A percentile compares a stretch with the other conserved stretches of the same genome.
Conservation (phyloP, 2,888 invertebrate species). For the Graphium colonna region DNA sequence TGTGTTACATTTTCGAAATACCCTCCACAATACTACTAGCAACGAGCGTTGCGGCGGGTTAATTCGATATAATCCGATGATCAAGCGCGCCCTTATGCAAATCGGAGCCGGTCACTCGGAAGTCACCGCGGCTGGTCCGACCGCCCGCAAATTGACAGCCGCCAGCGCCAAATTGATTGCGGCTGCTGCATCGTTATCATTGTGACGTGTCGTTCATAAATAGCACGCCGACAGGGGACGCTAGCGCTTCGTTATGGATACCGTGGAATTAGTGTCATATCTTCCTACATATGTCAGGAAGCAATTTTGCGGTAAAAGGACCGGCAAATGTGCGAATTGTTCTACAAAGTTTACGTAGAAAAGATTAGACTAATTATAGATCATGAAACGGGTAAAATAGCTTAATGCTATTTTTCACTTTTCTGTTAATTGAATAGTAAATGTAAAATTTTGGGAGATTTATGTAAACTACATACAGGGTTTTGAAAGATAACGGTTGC, state of each 20-base stretch:
- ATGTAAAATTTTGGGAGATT: too few species aligned
- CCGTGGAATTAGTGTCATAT: background rate
- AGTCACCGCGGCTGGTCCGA: constrained; percentile 56
- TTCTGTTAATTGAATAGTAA: too few species aligned
- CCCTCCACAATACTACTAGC: constrained; percentile 45
- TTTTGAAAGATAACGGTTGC: too few species aligned
- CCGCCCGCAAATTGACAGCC: constrained; percentile 62
- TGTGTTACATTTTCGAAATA: constrained; percentile 49
- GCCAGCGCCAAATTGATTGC: constrained; percentile 65
- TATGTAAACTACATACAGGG: too few species aligned
- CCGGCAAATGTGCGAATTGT: too few species aligned
- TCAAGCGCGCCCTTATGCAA: constrained; percentile 75
- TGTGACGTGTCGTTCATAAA: constrained; percentile 35
- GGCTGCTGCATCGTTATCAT: constrained; percentile 46
- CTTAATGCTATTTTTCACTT: too few species aligned
- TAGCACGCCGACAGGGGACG: constrained; percentile 16
- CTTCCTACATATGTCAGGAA: too few species aligned
- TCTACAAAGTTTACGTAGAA: too few species aligned
- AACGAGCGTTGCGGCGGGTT: constrained; percentile 58
- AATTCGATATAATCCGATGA: constrained; percentile 75
- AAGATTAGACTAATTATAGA: too few species aligned
- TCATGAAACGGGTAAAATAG: too few species aligned
- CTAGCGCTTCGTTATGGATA: background rate
- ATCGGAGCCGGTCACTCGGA: constrained; percentile 74
- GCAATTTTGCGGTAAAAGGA: too few species aligned